Evolutionary conservation across 2,888 invertebrate genomes (phyloP), one percentile per base, ranked within the genome.

Genomic region (Rotaria magnacalcarata): DNA sequence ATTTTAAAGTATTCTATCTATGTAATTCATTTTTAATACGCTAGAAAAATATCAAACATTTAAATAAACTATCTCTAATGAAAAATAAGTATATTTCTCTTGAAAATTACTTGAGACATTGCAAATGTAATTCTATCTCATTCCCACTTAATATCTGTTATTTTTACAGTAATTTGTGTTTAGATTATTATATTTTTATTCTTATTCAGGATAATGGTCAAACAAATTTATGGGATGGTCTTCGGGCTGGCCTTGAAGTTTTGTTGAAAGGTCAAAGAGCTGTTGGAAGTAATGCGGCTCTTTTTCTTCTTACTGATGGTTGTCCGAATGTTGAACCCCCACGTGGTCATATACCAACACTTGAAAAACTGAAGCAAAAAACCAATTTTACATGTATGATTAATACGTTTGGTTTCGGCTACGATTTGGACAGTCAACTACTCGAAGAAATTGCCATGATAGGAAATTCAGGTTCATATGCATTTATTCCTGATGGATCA

Each of bases 401-500:
- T 3, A 80, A 80, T 47, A 80, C 47, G 16, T 80, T 80, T 47
- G 80, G 80, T n/a, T 80, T 80, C n/a, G 80, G 80, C 7, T 80
- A 80, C 47, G 24, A 80, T 10, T 47, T 80, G 8, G 80, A 80
- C 8, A 80, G 80, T 47, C 47, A 80, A n/a, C 47, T 80, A 10
- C 47, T 80, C 14, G 80, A 80, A 80, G 80, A 80, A n/a, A 43
- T 80, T 47, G 5, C 80, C 24, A 47, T 80, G 11, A 0, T 80
- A n/a, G 80, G 80, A 47, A 80, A 80, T 80, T 19, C n/a, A 10
- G 86, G 86, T 47, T 85, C 85, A n/a, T 86, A 85, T 41, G 85
- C 85, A 43, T 86, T 86, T 60, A 86, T 86, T 47, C 86, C 86
- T 16, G 86, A 86, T 84, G 85, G 85, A 52, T 85, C 85, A 43